Evolutionary conservation across 2,113 vertebrate genomes (phyloP).

Genomic region (Pseudopodoces humilis): DNA sequence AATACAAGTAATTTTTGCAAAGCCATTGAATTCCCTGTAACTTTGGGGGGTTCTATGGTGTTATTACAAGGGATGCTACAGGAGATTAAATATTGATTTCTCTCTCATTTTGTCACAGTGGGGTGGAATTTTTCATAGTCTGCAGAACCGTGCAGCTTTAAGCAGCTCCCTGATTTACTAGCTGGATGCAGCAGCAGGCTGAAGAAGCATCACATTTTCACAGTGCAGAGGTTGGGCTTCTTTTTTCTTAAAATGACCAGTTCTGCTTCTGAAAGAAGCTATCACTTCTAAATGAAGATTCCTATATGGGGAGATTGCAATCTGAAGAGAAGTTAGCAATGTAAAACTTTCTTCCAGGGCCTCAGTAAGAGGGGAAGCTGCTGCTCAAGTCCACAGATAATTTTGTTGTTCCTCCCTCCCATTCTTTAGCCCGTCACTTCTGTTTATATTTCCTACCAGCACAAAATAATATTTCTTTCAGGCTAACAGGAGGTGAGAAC

Average conservation of each 20-base stretch:
- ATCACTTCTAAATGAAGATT: neutral
- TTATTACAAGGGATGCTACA: conserved; percentile 5
- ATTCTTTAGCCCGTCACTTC: neutral
- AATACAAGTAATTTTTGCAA: neutral
- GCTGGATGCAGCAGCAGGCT: neutral
- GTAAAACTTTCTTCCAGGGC: neutral
- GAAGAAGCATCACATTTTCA: neutral
- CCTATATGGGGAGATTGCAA: fast-evolving
- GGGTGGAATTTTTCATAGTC: conserved; percentile 21
- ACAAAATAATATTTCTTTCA: neutral
- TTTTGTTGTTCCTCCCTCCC: neutral
- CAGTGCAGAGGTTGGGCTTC: neutral
- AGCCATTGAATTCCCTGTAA: neutral
- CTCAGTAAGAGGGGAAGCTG: neutral
- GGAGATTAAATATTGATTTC: conserved; percentile 69
- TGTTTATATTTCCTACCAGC: neutral
- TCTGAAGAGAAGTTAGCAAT: neutral
- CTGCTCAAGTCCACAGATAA: neutral
- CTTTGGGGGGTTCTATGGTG: neutral
- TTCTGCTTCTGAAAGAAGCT: neutral
- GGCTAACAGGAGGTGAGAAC: neutral
- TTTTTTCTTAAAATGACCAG: neutral
- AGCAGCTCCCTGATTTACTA: conserved; percentile 44
- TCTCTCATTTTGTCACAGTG: neutral
- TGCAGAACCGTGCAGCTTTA: neutral